Conservation (phyloP, 2,888 invertebrate genomes). For the Spicauda simplicius region DNA sequence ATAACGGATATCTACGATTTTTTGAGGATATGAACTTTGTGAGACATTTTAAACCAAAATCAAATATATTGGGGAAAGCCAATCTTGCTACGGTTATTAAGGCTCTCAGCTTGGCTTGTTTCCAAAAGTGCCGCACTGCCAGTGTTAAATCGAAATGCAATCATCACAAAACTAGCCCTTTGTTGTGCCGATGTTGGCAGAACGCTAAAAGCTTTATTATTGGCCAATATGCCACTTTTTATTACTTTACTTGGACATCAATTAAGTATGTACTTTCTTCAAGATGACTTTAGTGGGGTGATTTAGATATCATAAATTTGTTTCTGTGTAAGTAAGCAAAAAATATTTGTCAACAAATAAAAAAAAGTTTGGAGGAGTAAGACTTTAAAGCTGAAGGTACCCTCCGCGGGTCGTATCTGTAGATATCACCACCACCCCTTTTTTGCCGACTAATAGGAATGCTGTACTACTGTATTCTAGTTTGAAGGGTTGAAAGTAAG, state of each 20-base stretch:
- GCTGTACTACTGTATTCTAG: no score
- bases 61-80: constrained; percentile 13
- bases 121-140: constrained; percentile 15
- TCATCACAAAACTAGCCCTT: constrained; percentile 21
- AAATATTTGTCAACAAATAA: no score
- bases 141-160: constrained; percentile 28
- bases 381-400: no score
- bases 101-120: constrained; percentile 17
- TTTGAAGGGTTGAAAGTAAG: no score
- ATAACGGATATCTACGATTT: not conserved
- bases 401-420: no score
- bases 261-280: not conserved
- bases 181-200: not conserved
- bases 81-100: constrained; percentile 18
- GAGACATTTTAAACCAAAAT: not conserved
- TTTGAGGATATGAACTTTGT: not conserved
- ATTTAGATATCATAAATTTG: no score
- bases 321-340: no score
- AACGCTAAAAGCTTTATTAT: not conserved
- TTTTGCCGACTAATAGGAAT: no score
- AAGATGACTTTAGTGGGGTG: no score
- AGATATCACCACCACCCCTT: no score
- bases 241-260: not conserved
- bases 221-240: not conserved
- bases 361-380: no score